Evolutionary conservation across 2,113 vertebrate genomes (phyloP), one percentile per base, ranked within the genome.

Genomic region (Narcine bancroftii): DNA sequence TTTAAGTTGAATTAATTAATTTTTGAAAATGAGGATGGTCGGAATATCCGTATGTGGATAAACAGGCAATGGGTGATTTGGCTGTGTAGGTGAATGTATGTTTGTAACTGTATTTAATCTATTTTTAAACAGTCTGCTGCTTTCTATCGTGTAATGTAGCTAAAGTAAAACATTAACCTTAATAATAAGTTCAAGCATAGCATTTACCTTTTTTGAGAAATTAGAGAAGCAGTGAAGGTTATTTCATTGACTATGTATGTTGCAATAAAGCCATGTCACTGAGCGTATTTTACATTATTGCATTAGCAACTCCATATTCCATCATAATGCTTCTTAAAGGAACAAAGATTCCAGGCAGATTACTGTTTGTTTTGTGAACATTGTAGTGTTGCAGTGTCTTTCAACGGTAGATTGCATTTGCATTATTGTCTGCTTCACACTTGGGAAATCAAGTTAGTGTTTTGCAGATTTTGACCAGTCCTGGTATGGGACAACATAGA

Each of bases 221-320:
- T 69, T 91, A 91, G 42, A n/a, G 17, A 13, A 6, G n/a, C 39
- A n/a, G 83, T 89, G 85, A 26, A 63, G 89, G 42, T 91, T 69
- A 91, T 45, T 91, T 91, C 29, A 69, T 63, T 45, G 89, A 91
- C 65, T 47, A 6, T 39, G 33, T 71, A 42, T 91, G 39, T 69
- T 69, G 89, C 63, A 91, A 71, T 91, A 33, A 91, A 47, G 24
- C 66, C n/a, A 89, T 65, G 60, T 42, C 36, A 89, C 15, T 63
- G 21, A 45, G 4, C 39, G 45, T 69, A 69, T 71, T 91, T 69
- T 71, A 65, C 2, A 26, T 91, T 91, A 45, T 29, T 69, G 89
- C 89, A 47, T 71, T 87, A 60, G 63, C 45, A 47, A 91, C 71
- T 91, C 24, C 65, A 71, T 69, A 91, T 91, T 91, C 42, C 89